Base-by-base conservation (phyloP, 2,113 vertebrate genomes). In the Salvelinus alpinus region DNA sequence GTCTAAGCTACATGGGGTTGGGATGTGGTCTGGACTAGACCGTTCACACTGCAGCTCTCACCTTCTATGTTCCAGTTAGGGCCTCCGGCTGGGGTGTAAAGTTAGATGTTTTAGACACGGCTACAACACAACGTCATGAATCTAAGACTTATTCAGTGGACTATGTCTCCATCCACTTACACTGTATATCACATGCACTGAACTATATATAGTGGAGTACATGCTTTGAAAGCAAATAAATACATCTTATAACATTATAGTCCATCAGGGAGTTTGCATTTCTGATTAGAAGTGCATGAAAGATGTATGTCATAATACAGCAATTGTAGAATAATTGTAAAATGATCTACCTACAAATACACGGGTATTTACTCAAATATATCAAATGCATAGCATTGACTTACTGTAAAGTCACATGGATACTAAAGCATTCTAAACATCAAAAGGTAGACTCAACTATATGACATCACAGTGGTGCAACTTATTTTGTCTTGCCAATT, bases 31-130 rank as follows among this genome's bases (percentile, higher is more conserved):
- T 80, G 80, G 71, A 78, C 72, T 81, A 80, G 79, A 76, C 84
- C 78, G 44, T 72, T 68, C 74, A 64, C 64, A 77, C 64, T 69
- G 75, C 67, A 81, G 67, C 71, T 83, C 94, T 94, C 93, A 94
- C 93, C 94, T 94, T 94, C 92, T 91, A 93, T 92, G 92, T 92
- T 94, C 93, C 94, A 94, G 92, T 92, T 93, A 90, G 92, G 88
- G 91, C 91, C 90, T 93, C 93, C 93, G 90, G 93, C 93, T 94
- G 91, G 89, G 91, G 86, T 92, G 89, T 87, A 94, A 92, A 94
- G 88, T 93, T 91, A 86, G 86, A 90, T 89, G 66, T 83, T 88
- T 85, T 65, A 84, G 82, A 85, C 85, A 85, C 73, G 16, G 18
- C 77, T 90, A 86, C 83, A 90, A 88, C 72, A 90, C 78, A 79